Conservation (phyloP, 2,888 invertebrate genomes). For the Cataglyphis cursor region DNA sequence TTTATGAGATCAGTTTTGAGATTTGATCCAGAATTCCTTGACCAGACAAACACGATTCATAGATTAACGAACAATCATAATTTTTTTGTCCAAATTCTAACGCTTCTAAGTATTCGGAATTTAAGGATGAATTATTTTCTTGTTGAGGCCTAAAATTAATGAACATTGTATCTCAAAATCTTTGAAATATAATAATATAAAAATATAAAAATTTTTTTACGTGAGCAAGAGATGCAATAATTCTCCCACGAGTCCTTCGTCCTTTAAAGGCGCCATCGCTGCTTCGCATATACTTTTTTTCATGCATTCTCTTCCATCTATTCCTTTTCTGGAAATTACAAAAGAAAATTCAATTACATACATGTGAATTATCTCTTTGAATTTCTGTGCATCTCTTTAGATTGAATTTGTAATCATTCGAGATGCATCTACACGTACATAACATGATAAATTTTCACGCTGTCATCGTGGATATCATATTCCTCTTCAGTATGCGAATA, state of each 20-base stretch:
- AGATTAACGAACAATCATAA: conserved; percentile 90
- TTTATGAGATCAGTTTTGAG: conserved; percentile 54
- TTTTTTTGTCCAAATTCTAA: conserved; percentile 89
- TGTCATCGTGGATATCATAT: neutral
- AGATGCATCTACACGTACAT: neutral
- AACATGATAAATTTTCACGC: neutral
- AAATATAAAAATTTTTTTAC: conserved; percentile 80
- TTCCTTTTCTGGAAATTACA: conserved; percentile 88
- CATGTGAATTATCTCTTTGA: neutral
- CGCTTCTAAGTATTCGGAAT: conserved; percentile 90
- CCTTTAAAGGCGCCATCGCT: conserved; percentile 90
- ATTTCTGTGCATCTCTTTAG: neutral
- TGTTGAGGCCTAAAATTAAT: conserved; percentile 88
- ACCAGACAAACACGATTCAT: conserved; percentile 89
- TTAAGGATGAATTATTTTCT: conserved; percentile 86
- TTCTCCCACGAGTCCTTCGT: conserved; percentile 89
- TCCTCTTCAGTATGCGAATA: neutral
- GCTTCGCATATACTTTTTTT: conserved; percentile 93
- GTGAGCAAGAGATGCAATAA: conserved; percentile 86
- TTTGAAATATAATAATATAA: neutral
- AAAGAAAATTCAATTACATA: neutral
- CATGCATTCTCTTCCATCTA: conserved; percentile 91
- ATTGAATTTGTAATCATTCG: neutral
- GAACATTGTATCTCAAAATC: neutral
- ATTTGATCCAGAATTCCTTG: conserved; percentile 89